Evolutionary conservation across 2,888 invertebrate genomes (phyloP).

Genomic region (Sinodicranocentrus sp.): DNA sequence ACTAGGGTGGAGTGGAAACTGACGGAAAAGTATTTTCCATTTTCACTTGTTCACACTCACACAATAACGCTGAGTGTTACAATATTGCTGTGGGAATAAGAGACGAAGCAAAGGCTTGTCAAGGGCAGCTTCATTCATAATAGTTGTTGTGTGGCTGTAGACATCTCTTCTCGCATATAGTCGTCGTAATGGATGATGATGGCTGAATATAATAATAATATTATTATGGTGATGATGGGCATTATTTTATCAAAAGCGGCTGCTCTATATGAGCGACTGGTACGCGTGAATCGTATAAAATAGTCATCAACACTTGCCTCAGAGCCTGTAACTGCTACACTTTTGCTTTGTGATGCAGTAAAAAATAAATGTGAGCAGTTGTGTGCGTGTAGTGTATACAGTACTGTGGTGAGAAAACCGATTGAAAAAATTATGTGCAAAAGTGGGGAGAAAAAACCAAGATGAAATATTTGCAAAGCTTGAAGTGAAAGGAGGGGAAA

Average conservation of each 20-base stretch:
- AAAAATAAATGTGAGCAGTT: slow-evolving; percentile 19
- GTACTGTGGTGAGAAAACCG: slow-evolving; percentile 37
- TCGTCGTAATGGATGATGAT: slow-evolving; percentile 45
- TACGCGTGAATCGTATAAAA: slow-evolving; percentile 59
- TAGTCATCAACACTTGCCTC: slow-evolving; percentile 65
- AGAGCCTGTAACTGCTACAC: slow-evolving; percentile 55
- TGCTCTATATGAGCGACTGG: not conserved
- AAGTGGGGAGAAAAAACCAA: slow-evolving; percentile 49
- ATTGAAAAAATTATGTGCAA: slow-evolving; percentile 62
- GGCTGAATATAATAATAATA: slow-evolving; percentile 52
- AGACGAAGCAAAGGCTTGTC: slow-evolving; percentile 7
- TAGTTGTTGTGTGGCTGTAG: slow-evolving; percentile 9
- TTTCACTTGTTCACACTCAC: slow-evolving; percentile 49
- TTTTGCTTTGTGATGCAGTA: slow-evolving; percentile 24
- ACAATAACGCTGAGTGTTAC: slow-evolving; percentile 38
- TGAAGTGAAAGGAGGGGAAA: slow-evolving; percentile 71
- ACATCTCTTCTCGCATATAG: slow-evolving; percentile 8
- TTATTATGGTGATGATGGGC: slow-evolving; percentile 60
- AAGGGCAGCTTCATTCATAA: slow-evolving; percentile 35
- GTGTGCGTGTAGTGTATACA: too few relatives aligned
- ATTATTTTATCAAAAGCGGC: slow-evolving; percentile 54
- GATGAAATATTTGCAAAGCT: slow-evolving; percentile 71
- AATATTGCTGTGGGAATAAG: slow-evolving; percentile 54
- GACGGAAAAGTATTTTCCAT: slow-evolving; percentile 32
- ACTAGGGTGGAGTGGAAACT: slow-evolving; percentile 21